A percentile compares a stretch with the other conserved stretches of the same genome.
Conservation (phyloP, 2,797 vertebrate genomes). For the Tiaroga cobitis region DNA sequence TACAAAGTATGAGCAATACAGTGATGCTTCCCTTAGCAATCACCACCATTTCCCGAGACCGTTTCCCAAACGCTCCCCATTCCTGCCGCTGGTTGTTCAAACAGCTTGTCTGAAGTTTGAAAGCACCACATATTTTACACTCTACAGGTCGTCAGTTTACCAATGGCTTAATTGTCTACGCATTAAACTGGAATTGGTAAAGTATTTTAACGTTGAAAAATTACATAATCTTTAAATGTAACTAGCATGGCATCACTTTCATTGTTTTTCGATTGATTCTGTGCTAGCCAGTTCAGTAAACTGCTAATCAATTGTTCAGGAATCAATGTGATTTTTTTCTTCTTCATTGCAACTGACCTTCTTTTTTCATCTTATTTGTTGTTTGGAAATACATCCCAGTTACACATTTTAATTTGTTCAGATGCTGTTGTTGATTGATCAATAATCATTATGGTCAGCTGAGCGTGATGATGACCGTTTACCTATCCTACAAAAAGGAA, state of each 20-base stretch:
- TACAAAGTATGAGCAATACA: background rate
- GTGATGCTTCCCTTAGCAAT: background rate
- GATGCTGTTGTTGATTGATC: slow-evolving; percentile 1
- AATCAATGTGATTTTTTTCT: background rate
- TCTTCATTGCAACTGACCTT: background rate
- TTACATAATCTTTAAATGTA: background rate
- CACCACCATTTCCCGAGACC: background rate
- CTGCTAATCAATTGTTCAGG: background rate
- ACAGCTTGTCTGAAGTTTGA: background rate
- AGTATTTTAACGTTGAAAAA: background rate
- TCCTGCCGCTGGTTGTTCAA: background rate
- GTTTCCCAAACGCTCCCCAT: background rate
- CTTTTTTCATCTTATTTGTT: too few species aligned
- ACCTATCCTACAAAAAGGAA: background rate
- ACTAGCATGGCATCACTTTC: too few species aligned
- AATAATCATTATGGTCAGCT: slow-evolving; percentile 5
- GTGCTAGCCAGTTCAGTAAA: background rate
- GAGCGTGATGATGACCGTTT: background rate
- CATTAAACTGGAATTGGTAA: background rate
- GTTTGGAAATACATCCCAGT: background rate
- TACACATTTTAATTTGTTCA: background rate
- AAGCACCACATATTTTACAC: background rate
- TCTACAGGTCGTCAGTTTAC: too few species aligned
- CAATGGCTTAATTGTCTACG: background rate
- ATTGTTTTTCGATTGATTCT: background rate